Evolutionary conservation across 2,888 invertebrate species (phyloP), one percentile per base, ranked within the genome.

Genomic region (Xestia ashworthii): DNA sequence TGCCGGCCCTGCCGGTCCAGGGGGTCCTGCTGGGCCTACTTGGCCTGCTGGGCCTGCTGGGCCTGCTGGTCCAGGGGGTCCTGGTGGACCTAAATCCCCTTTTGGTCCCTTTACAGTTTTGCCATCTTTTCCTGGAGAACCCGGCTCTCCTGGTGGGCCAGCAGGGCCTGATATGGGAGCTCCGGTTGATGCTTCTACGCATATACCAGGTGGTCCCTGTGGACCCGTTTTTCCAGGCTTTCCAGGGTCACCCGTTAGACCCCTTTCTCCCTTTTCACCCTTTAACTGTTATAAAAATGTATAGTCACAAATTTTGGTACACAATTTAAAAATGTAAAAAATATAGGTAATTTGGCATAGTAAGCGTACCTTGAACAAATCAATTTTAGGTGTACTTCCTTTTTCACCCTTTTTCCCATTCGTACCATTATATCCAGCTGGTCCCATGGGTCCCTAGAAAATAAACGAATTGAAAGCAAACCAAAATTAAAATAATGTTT

Each of bases 231-330:
- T 80, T 0, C 95, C 95, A n/a, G 86, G 85, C 22, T 67, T 82
- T 0, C 95, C 95, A 22, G 84, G 41, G 62, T 84, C 82, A 0
- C 95, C 95, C 0, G 89, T 80, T 22, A 75, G 80, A 9, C 95
- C 95, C 5, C 74, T 81, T 5, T 92, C 89, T 44, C 95, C 95
- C 83, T 94, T 96, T 12, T 93, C 93, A 16, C 95, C 95, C 89
- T 93, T 95, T 2, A 92, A 60, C 96, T 96, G 78, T 48, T 41
- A 80, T 25, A 44, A n/a, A 25, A 71, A 6, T 8, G 22, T 38
- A n/a, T n/a, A 25, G 0, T 64, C 9, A 38, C 9, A 32, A 62
- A 38, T 19, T 16, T 58, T 58, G 3, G 25, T 14, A 25, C 25
- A 58, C 25, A 6, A 25, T 25, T 58, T 16, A 4, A 22, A n/a